Base-by-base conservation (phyloP, 2,888 invertebrate species). In the Brachyptera risi region DNA sequence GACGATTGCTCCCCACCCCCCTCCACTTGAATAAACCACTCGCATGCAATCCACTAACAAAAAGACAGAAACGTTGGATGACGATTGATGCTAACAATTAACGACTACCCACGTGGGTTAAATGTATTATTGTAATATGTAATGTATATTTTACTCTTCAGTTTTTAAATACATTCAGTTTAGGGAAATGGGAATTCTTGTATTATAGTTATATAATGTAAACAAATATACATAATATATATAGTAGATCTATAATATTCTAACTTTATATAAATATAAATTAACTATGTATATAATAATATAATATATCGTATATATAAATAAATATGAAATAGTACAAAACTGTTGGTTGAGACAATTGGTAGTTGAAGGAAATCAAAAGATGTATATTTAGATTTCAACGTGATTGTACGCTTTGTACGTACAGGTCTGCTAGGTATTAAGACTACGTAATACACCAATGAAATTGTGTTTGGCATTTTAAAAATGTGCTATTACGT, bases 291-390 rank as follows among this genome's bases (percentile, higher is more conserved):
- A 62, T 17, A 56, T 59, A 56, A 61, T 7, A 57, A 59, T 59
- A 61, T 63, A 60, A n/a, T n/a, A n/a, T n/a, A n/a, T n/a, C n/a
- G n/a, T n/a, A n/a, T n/a, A n/a, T n/a, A 50, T 47, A 40, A 38
- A 56, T 61, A 63, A 54, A 57, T 63, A 60, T 61, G 61, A 62
- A 54, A 65, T 65, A 65, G 64, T 65, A 65, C 64, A 65, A 60
- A 64, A 65, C 61, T 64, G 59, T 64, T 61, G 54, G 17, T 54
- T 54, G 54, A 17, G 27, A 15, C 15, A 19, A 35, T 54, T 54
- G 27, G 26, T 51, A 54, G 54, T 54, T 54, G 13, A 15, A 44
- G 21, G 44, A 31, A 31, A 31, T 31, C 31, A 31, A 31, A 31
- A 44, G 21, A 21, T 44, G 11, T 17, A 44, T 44, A 17, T 44